Base-by-base conservation (phyloP, 2,797 vertebrate species). In the Pantherophis alleghaniensis region DNA sequence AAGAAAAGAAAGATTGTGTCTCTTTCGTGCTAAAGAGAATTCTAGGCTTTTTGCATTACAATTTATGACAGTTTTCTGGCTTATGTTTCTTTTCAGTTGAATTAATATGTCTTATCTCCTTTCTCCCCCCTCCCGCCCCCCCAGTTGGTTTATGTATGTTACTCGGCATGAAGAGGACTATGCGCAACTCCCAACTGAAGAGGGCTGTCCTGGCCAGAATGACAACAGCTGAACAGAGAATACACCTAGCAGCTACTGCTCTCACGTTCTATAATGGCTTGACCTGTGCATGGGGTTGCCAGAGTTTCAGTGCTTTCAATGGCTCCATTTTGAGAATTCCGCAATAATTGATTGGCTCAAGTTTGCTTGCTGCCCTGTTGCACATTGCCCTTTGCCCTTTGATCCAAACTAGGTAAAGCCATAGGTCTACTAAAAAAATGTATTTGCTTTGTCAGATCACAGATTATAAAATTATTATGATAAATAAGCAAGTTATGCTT, bases 71-170 rank as follows among this genome's bases (percentile, higher is more conserved):
- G 74, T 18, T 22, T 87, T 2, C 18, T 0, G 0, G 13, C 0
- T 91, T 91, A 12, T 89, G 26, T 51, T 37, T 2, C 6, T 13
- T 11, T 32, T 28, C 59, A 28, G 55, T n/a, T 94, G 94, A 95
- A 18, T 94, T 90, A 94, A 42, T 57, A 4, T 9, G 59, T 63
- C 89, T 0, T 32, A 9, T 1, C 47, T 91, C 87, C 57, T 94
- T 96, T 88, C 42, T 42, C 42, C 42, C 42, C 42, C 42, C 2
- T 92, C 10, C 53, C 3, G 2, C 12, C 14, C 91, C 96, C 96
- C 51, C 94, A 98, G 98, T 86, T 95, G 95, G 86, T 94, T 97
- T 92, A 95, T 96, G 86, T 97, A 95, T 90, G 94, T 95, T 92
- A 96, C 91, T 79, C 95, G 97, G 97, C 95, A 95, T 1, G 95